A percentile compares a stretch with the other conserved stretches of the same genome.
Conservation (phyloP, 2,797 vertebrate species). For the Silurus aristotelis region DNA sequence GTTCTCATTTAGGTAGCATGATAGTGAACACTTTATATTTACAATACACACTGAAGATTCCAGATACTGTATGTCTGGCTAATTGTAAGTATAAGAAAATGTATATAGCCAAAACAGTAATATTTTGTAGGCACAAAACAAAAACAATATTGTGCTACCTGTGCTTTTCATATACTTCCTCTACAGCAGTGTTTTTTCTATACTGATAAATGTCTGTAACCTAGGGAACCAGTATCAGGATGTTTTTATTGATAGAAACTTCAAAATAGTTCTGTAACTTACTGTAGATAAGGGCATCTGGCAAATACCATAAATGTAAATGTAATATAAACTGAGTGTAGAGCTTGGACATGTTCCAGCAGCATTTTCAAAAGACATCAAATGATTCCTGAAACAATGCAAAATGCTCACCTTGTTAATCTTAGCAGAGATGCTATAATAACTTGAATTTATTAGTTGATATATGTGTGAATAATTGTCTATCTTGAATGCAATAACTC, state of each 20-base stretch:
- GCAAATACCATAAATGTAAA: not conserved
- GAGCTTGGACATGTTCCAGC: not conserved
- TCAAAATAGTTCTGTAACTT: not conserved
- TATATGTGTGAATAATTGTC: not conserved
- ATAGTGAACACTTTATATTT: not conserved
- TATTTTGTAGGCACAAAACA: not conserved
- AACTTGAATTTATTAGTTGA: not conserved
- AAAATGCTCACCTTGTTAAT: not conserved
- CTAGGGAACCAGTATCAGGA: not conserved
- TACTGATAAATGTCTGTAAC: not conserved
- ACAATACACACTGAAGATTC: not conserved
- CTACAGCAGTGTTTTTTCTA: not conserved
- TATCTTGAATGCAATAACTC: not conserved
- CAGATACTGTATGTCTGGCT: not conserved
- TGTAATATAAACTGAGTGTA: not conserved
- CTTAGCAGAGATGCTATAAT: not conserved
- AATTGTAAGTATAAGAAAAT: not conserved
- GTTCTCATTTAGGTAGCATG: not conserved
- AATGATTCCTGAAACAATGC: not conserved
- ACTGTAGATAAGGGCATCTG: not conserved
- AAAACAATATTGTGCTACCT: not conserved
- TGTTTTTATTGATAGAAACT: not conserved
- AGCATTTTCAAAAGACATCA: not conserved
- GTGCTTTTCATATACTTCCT: not conserved
- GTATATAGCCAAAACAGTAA: not conserved